phyloP scores from a whole-genome alignment of 1,140 invertebrate genomes.

The Acromyrmex heyeri region DNA sequence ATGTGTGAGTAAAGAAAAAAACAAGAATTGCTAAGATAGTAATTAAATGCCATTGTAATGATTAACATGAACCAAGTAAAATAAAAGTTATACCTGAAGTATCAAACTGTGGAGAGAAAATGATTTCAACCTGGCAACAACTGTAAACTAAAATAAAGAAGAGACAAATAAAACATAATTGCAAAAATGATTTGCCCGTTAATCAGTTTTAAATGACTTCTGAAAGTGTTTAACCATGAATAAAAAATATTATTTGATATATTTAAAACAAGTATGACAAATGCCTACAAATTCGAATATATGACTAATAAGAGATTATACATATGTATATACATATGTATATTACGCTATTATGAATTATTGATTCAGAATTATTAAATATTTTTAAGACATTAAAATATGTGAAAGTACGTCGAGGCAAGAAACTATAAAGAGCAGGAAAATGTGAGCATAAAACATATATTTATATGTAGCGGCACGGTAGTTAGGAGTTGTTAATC shows the following conservation, averaged over 20 bases:
- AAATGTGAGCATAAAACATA: constrained; percentile 30
- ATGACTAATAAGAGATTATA: not conserved
- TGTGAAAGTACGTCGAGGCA: not conserved
- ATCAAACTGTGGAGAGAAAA: too few species aligned
- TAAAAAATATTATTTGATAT: not conserved
- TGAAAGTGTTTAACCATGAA: not conserved
- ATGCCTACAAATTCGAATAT: not conserved
- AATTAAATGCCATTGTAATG: too few species aligned
- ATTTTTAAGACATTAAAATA: not conserved
- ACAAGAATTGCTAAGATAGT: too few species aligned
- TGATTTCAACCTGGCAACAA: too few species aligned
- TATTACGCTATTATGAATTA: not conserved
- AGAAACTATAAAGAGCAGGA: not conserved
- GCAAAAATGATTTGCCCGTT: not conserved
- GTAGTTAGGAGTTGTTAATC: constrained; percentile 55
- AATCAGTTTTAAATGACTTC: not conserved
- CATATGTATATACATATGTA: not conserved
- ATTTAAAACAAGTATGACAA: not conserved
- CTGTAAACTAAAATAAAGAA: too few species aligned
- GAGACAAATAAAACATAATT: not conserved
- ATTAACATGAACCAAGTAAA: too few species aligned
- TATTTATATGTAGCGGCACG: constrained; percentile 8
- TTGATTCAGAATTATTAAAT: constrained; percentile 23
- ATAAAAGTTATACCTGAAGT: too few species aligned
- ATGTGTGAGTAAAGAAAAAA: too few species aligned